Conservation (phyloP, 2,113 vertebrate species). For the Myiozetetes cayanensis region DNA sequence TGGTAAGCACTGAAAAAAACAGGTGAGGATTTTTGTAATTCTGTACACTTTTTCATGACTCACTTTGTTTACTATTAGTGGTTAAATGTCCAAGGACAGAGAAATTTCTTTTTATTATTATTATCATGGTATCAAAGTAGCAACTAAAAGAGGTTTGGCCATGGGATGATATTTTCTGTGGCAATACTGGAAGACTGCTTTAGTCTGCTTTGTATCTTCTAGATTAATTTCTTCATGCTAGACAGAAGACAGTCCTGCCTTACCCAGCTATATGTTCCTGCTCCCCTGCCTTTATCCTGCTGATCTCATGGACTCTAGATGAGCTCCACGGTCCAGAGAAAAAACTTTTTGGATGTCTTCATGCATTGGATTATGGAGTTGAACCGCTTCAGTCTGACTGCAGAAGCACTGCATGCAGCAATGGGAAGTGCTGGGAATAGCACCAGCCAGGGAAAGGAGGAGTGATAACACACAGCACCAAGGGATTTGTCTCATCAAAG, state of each 20-base stretch:
- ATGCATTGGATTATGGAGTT: neutral
- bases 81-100: neutral
- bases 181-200: neutral
- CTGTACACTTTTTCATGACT: neutral
- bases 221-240: neutral
- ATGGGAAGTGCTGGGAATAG: neutral
- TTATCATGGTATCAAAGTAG: neutral
- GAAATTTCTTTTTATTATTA: neutral
- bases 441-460: neutral
- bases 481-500: neutral
- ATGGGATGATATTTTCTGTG: neutral
- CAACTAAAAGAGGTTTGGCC: neutral
- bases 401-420: neutral
- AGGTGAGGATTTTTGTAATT: neutral
- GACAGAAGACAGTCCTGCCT: neutral
- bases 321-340: neutral
- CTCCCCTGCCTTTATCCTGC: neutral
- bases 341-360: neutral
- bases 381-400: neutral
- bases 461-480: rapidly evolving
- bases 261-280: neutral
- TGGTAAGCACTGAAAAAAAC: neutral
- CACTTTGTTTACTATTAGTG: neutral
- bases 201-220: neutral
- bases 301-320: neutral